A percentile compares a stretch with the other conserved stretches of the same genome.
Conservation (phyloP, 2,888 invertebrate genomes). For the Sesia apiformis region DNA sequence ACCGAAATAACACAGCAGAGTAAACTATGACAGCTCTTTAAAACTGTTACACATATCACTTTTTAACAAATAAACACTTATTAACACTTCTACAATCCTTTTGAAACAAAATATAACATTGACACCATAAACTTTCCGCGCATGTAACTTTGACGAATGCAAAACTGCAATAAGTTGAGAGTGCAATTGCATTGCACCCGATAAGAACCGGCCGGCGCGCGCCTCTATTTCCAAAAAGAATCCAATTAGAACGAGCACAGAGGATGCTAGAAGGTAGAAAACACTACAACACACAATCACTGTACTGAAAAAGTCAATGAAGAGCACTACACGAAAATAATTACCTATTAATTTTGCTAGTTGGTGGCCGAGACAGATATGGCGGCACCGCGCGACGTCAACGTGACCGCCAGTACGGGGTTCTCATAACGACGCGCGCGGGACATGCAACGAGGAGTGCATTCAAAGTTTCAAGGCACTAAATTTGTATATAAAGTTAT, state of each 20-base stretch:
- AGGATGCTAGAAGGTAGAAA: slow-evolving; percentile 36
- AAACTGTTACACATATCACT: slow-evolving; percentile 60
- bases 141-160: slow-evolving; percentile 66
- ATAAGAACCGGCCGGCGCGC: slow-evolving; percentile 75
- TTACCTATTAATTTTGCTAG: slow-evolving; percentile 77
- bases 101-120: slow-evolving; percentile 30
- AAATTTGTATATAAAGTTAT: slow-evolving; percentile 45
- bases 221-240: slow-evolving; percentile 64
- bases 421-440: slow-evolving; percentile 87
- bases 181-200: slow-evolving; percentile 74
- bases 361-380: slow-evolving; percentile 78
- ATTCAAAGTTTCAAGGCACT: slow-evolving; percentile 70
- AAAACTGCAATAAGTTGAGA: slow-evolving; percentile 75
- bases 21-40: slow-evolving; percentile 57
- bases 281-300: slow-evolving; percentile 60
- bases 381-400: slow-evolving; percentile 80
- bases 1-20: slow-evolving; percentile 70
- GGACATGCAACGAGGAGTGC: slow-evolving; percentile 79
- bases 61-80: slow-evolving; percentile 52
- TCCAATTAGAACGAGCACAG: slow-evolving; percentile 57
- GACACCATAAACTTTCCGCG: slow-evolving; percentile 67
- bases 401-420: slow-evolving; percentile 82
- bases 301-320: slow-evolving; percentile 39
- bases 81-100: slow-evolving; percentile 52
- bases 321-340: slow-evolving; percentile 67